Conservation (phyloP, 2,888 invertebrate genomes). For the Calephelis perditalis region DNA sequence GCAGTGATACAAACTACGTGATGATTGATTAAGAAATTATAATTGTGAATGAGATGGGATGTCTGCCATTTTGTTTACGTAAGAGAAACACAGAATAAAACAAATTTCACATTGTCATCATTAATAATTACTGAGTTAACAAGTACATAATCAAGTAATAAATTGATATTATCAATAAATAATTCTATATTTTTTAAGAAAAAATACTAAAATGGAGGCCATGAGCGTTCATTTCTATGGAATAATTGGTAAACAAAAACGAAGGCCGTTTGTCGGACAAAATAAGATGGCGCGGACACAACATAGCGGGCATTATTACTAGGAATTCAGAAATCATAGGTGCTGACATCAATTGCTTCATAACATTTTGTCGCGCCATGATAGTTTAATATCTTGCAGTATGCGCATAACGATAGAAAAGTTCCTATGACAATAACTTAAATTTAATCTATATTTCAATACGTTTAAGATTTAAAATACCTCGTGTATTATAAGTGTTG, state of each 20-base stretch:
- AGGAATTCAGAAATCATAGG: conserved; percentile 44
- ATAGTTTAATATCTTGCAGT: conserved; percentile 13
- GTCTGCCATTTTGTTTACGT: too few species aligned
- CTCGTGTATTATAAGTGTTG: conserved; percentile 36
- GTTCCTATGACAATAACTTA: background rate
- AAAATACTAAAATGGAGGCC: too few species aligned
- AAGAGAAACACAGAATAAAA: too few species aligned
- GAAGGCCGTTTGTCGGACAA: conserved; percentile 18
- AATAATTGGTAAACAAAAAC: conserved; percentile 5
- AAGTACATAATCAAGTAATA: too few species aligned
- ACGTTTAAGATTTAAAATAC: conserved; percentile 21
- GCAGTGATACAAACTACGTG: too few species aligned
- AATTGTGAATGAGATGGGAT: too few species aligned
- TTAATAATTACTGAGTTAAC: too few species aligned
- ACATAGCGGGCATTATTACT: conserved; percentile 63
- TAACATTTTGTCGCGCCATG: conserved; percentile 22
- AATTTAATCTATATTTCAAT: conserved; percentile 25
- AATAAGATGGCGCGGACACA: conserved; percentile 69
- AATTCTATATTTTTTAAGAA: too few species aligned
- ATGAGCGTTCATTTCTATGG: too few species aligned
- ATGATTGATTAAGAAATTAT: too few species aligned
- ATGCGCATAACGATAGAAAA: background rate
- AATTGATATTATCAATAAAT: too few species aligned
- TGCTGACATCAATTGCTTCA: conserved; percentile 25
- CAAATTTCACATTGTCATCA: too few species aligned